These are phyloP conservation scores for Noctua janthina DNA, from an alignment of 2,888 invertebrate species.

Conservation along the genomic window DNA sequence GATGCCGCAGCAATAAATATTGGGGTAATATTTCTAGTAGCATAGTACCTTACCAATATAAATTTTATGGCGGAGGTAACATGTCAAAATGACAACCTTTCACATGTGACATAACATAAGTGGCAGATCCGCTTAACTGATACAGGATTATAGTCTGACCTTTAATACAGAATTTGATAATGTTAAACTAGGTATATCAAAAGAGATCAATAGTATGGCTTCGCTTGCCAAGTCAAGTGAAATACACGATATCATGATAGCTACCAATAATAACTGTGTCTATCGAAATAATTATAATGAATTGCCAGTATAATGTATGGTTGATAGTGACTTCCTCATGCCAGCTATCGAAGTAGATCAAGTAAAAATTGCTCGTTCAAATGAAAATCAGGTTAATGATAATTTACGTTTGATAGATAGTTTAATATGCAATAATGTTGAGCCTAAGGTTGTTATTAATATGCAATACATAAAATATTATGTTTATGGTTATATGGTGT, in stretches of 20 bases:
- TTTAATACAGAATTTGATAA: constrained; percentile 44
- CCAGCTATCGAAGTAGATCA: constrained; percentile 55
- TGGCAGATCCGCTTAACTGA: constrained; percentile 20
- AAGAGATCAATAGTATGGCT: constrained; percentile 44
- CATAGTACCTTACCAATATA: not conserved
- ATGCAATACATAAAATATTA: constrained; percentile 34
- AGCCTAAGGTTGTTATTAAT: constrained; percentile 48
- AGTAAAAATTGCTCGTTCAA: constrained; percentile 54
- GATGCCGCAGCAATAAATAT: not conserved
- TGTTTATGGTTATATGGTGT: constrained; percentile 22
- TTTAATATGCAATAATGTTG: constrained; percentile 43
- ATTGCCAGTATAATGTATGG: constrained; percentile 28
- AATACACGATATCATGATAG: constrained; percentile 27
- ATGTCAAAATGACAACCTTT: constrained; percentile 15
- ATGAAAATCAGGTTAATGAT: constrained; percentile 60
- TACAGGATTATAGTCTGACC: constrained; percentile 34
- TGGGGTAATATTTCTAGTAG: not conserved
- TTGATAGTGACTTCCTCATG: constrained; percentile 54
- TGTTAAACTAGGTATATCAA: constrained; percentile 22
- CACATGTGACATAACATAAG: constrained; percentile 22
- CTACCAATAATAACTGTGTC: constrained; percentile 24
- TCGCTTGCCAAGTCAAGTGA: constrained; percentile 23
- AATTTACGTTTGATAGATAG: constrained; percentile 50
- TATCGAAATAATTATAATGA: constrained; percentile 48
- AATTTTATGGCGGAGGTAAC: constrained; percentile 18